Evolutionary conservation across 2,113 vertebrate genomes (phyloP), one percentile per base, ranked within the genome.

Genomic region (Siniperca chuatsi): DNA sequence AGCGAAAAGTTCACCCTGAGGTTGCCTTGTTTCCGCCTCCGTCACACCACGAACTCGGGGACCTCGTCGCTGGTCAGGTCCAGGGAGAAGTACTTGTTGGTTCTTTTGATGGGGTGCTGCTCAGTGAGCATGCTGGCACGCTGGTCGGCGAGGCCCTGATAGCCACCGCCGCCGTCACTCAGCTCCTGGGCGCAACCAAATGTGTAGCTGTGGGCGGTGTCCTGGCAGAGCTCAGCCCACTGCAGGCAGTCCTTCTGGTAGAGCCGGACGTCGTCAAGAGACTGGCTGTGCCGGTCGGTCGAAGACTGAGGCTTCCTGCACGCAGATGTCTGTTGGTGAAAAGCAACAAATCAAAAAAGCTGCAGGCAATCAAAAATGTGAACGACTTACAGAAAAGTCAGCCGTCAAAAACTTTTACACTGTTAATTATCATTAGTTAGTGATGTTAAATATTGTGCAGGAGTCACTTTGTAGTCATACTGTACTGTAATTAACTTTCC

Each of bases 21-120:
- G 72, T 80, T 35, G 29, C 44, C 87, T 74, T 0, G 29, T 46
- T 81, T 58, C 61, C 65, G 33, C 20, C 18, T 71, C 50, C 2
- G 65, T 98, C 96, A 99, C 62, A 99, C 98, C 6, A 99, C 98
- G 1, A 99, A 99, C 94, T 99, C 98, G 0, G 98, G 98, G 29
- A 99, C 96, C 81, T 99, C 98, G 0, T 99, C 98, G 0, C 96
- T 96, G 84, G 96, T 97, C 78, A 99, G 97, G 84, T 99, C 98
- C 95, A 99, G 92, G 23, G 98, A 99, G 92, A 99, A 98, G 94
- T 99, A 99, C 80, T 99, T 99, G 97, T 97, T 99, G 95, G 98
- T 96, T 95, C 98, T 97, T 93, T 99, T 99, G 94, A 97, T 97
- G 1, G 97, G 96, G 46, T 97, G 92, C 88, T 94, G 96, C 87